phyloP scores from a whole-genome alignment of 2,797 vertebrate species.

The Clarias laeviceps region DNA sequence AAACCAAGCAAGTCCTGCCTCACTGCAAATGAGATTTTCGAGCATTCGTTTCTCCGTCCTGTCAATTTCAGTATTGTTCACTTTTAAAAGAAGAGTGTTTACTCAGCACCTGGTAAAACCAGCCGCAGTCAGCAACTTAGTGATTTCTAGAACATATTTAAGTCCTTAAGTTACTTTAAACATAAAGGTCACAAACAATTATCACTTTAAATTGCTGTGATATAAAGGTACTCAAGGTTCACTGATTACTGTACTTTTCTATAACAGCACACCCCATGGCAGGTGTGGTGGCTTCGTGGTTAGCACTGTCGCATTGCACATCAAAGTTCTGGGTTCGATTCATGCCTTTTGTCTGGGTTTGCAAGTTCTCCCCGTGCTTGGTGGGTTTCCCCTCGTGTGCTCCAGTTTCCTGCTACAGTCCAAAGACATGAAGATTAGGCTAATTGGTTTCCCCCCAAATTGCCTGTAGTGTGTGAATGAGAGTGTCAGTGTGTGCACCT shows the following conservation, averaged over 20 bases:
- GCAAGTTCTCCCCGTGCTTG: too few species aligned
- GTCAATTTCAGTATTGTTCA: constrained; percentile 26
- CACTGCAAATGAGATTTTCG: constrained; percentile 25
- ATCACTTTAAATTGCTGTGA: not conserved
- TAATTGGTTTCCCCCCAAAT: too few species aligned
- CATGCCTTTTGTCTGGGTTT: too few species aligned
- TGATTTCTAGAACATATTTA: constrained; percentile 17
- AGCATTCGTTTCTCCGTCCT: constrained; percentile 21
- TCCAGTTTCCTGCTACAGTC: too few species aligned
- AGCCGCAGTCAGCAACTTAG: constrained; percentile 11
- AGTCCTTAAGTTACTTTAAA: not conserved
- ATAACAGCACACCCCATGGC: not conserved
- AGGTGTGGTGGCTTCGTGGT: too few species aligned
- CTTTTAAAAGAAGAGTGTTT: constrained; percentile 24
- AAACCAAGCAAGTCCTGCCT: constrained; percentile 25
- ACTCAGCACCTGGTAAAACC: constrained; percentile 35
- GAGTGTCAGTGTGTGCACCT: too few species aligned
- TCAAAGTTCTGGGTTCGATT: too few species aligned
- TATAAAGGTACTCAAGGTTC: not conserved
- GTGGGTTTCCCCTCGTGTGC: too few species aligned
- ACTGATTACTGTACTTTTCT: not conserved
- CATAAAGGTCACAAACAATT: not conserved
- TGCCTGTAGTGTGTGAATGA: too few species aligned
- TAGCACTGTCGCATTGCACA: too few species aligned
- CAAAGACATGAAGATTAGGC: too few species aligned